Evolutionary conservation across 2,888 invertebrate species (phyloP), one percentile per base, ranked within the genome.

Genomic region (Ochropacha duplaris): DNA sequence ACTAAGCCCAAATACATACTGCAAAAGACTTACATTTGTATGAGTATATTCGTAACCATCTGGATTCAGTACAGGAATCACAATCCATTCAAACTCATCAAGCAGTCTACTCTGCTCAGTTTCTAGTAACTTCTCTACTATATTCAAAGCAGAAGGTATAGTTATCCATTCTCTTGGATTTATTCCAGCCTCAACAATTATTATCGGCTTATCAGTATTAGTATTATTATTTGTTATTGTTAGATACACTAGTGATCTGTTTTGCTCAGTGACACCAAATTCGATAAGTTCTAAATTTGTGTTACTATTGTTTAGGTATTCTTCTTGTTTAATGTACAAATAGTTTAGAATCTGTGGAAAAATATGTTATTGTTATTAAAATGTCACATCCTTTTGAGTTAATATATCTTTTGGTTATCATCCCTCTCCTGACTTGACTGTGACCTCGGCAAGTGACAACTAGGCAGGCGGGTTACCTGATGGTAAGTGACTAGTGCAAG

Each of bases 121-220:
- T 58, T 90, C 92, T 16, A 95, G 80, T 54, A 96, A 71, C 77
- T 94, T 93, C 57, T 94, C 87, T 34, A 96, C 93, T 44, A 95
- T 84, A 72, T 95, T 95, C 0, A 96, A 76, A 0, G 94, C 95
- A 0, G 94, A 92, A 22, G 95, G 93, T 4, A 95, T 93, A 0
- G 96, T 94, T 22, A 95, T 94, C 96, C 96, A 96, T 79, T 96
- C 96, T 57, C 96, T 93, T 1, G 95, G 94, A 71, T 94, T 94
- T 22, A 95, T 94, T 3, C 94, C 95, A 54, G 92, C 94, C 79
- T 95, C 95, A 16, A 95, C 78, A 9, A 95, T 79, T 52, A 94
- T 86, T 3, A 92, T 86, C 0, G 94, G 94, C 61, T 94, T 94
- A 1, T 64, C 67, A 16, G 50, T 56, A 24, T 72, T 67, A 2